These are phyloP conservation scores for Sinohyriopsis cumingii DNA, from an alignment of 2,888 invertebrate species.

Conservation along the genomic window DNA sequence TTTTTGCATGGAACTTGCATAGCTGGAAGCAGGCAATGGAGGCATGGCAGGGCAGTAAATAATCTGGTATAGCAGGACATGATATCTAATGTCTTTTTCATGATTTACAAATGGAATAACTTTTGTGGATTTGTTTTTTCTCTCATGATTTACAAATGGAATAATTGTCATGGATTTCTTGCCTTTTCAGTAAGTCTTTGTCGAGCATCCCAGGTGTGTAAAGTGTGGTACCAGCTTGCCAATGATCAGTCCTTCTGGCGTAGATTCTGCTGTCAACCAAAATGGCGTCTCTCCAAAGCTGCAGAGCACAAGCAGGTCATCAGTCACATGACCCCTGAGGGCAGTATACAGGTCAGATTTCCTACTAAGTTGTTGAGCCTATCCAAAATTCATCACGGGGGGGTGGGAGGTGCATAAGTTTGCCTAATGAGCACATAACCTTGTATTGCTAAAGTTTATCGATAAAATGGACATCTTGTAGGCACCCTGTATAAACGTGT, in stretches of 20 bases:
- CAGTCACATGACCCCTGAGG: conserved; percentile 65
- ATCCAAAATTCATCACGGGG: background rate
- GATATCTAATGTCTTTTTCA: too few relatives aligned
- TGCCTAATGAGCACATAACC: too few relatives aligned
- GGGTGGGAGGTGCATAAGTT: too few relatives aligned
- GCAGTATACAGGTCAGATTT: conserved; percentile 61
- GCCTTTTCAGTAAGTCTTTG: conserved; percentile 69
- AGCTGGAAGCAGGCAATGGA: too few relatives aligned
- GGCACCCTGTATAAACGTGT: too few relatives aligned
- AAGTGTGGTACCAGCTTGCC: conserved; percentile 69
- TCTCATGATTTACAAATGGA: too few relatives aligned
- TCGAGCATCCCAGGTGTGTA: conserved; percentile 67
- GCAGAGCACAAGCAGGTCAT: conserved; percentile 72
- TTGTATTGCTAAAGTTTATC: too few relatives aligned
- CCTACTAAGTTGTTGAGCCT: background rate
- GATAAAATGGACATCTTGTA: too few relatives aligned
- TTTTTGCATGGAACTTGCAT: too few relatives aligned
- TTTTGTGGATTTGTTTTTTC: background rate
- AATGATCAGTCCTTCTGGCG: conserved; percentile 72
- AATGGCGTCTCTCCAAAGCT: conserved; percentile 71
- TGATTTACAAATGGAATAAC: too few relatives aligned
- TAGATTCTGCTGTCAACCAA: conserved; percentile 69
- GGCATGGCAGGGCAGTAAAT: too few relatives aligned
- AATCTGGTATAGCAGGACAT: too few relatives aligned
- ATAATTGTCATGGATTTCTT: background rate